Percentiles rank a stretch among this genome's conserved stretches.
Evolutionary conservation across 30 jellyfish, hydroid and myxozoan species (phyloP).

Genomic region (Catostylus mosaicus): DNA sequence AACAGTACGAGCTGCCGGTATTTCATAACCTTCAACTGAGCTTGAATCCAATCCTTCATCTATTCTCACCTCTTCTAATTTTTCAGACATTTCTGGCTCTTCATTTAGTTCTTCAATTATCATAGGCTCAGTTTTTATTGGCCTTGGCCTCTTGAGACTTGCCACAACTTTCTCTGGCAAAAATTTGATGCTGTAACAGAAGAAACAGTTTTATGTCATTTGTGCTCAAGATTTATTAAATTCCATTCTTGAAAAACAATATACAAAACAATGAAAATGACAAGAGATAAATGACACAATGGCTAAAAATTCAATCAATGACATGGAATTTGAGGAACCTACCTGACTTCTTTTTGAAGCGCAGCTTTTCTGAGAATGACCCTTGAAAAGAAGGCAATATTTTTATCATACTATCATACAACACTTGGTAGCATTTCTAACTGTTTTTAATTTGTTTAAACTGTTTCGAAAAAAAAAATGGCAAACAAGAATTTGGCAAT

Average conservation of each 20-base stretch:
- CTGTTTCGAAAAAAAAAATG: too few relatives aligned
- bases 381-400: constrained; percentile 43
- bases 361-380: constrained; percentile 82
- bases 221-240: too few relatives aligned
- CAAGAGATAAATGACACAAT: too few relatives aligned
- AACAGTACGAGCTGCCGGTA: constrained; percentile 69
- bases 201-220: too few relatives aligned
- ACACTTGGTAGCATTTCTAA: too few relatives aligned
- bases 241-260: too few relatives aligned
- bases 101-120: neutral
- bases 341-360: constrained; percentile 74
- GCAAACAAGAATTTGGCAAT: too few relatives aligned
- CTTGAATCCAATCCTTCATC: neutral
- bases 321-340: constrained; percentile 33
- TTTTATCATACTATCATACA: too few relatives aligned
- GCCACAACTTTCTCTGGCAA: constrained; percentile 15
- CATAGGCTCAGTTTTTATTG: neutral
- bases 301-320: neutral
- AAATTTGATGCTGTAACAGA: constrained; percentile 12
- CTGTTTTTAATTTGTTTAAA: too few relatives aligned
- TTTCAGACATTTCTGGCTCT: too few relatives aligned
- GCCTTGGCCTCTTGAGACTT: neutral
- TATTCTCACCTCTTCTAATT: too few relatives aligned
- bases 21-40: constrained; percentile 24
- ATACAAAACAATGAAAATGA: too few relatives aligned